Percentiles rank a stretch among this genome's conserved stretches.
These are phyloP conservation scores for Cheilosia scutellata DNA, from an alignment of 2,888 invertebrate species.

Conservation along the genomic window DNA sequence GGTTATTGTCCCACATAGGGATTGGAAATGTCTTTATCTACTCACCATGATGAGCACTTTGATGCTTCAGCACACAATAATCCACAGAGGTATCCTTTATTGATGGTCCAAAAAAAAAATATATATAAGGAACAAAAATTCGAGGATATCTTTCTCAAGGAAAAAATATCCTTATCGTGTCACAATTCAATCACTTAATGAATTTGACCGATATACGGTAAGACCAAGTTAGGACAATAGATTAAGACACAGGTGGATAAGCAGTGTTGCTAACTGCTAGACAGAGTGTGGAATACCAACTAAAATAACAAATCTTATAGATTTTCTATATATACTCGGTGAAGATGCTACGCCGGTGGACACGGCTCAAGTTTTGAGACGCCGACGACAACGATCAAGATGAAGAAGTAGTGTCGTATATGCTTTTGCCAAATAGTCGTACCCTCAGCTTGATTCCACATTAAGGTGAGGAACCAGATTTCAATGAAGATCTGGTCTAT, in stretches of 20 bases:
- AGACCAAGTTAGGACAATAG: conserved; percentile 58
- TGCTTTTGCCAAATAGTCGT: conserved; percentile 67
- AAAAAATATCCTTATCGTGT: conserved; percentile 79
- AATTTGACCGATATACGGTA: conserved; percentile 82
- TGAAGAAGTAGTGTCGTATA: conserved; percentile 63
- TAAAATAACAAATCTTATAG: conserved; percentile 83
- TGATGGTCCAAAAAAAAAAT: conserved; percentile 38
- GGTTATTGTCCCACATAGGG: conserved; percentile 39
- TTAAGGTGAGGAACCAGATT: conserved; percentile 77
- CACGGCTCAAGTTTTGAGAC: conserved; percentile 66
- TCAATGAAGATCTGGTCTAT: conserved; percentile 77
- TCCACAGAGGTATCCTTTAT: conserved; percentile 72
- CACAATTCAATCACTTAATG: conserved; percentile 82
- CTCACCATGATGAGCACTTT: conserved; percentile 75
- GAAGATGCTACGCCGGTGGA: conserved; percentile 76
- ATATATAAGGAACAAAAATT: conserved; percentile 1
- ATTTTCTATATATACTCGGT: conserved; percentile 84
- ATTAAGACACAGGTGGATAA: conserved; percentile 64
- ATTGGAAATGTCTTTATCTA: conserved; percentile 48
- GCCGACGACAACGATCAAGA: conserved; percentile 57
- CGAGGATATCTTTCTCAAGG: conserved; percentile 54
- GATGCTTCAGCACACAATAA: conserved; percentile 54
- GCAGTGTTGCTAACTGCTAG: conserved; percentile 82
- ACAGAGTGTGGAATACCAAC: conserved; percentile 84
- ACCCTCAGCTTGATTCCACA: conserved; percentile 57